Evolutionary conservation across 2,113 vertebrate genomes (phyloP), one percentile per base, ranked within the genome.

Genomic region (Columba janthina): DNA sequence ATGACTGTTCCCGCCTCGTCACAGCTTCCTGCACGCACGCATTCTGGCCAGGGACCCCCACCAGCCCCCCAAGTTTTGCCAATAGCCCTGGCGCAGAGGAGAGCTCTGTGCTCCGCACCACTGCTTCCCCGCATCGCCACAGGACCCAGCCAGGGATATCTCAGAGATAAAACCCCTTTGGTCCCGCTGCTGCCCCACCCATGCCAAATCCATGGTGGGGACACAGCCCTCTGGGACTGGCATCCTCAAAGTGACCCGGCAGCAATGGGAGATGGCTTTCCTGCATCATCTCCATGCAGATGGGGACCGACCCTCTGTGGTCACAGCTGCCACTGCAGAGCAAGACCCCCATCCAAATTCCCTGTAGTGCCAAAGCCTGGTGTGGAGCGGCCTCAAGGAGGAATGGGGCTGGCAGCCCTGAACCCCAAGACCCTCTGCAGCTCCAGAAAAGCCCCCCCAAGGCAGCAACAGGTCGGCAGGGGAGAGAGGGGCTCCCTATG

Each of bases 1-100:
- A 15, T 0, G 0, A 80, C 67, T 22, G 5, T 58, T 20, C 50
- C 22, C 1, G 1, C 17, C 42, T 67, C 36, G 7, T 54, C 2
- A 0, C 11, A 1, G 83, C 58, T 81, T 44, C 20, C 48, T 16
- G 3, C 44, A 57, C 28, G 1, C 65, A 90, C 67, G 3, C 40
- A 8, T 93, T 60, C n/a, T 75, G 85, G 8, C 25, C 88, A 72
- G 54, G 60, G 53, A 82, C 4, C 17, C 15, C 6, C 6, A 3
- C 8, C 48, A 56, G 53, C 26, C 28, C 42, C 17, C 20, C 0
- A 0, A 28, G 50, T 32, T 73, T 50, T 8, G 2, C 28, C 62
- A 93, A 60, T 3, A 88, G 38, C 56, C 21, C 54, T 29, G 70
- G 19, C 64, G 34, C 36, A 64, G 40, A 85, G 56, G 44, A 71